A percentile compares a stretch with the other conserved stretches of the same genome.
Conservation (phyloP, 2,113 vertebrate species). For the Gymnorhina tibicen region DNA sequence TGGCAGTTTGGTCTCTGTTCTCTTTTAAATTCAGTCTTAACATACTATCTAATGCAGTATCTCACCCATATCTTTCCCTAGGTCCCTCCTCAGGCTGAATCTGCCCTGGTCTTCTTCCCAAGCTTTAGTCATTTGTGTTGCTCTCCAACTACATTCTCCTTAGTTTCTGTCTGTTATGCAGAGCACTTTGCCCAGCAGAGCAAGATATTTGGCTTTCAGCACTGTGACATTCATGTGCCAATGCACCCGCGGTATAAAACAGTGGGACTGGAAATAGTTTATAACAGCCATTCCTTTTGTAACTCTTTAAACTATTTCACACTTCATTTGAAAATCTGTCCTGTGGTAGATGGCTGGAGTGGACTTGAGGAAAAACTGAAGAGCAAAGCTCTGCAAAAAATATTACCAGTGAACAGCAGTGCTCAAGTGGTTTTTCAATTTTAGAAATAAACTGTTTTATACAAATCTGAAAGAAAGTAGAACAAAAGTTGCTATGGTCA, state of each 20-base stretch:
- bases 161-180: not conserved
- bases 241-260: not conserved
- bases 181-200: not conserved
- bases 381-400: not conserved
- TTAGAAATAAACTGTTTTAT: not conserved
- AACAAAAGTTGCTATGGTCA: not conserved
- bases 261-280: constrained; percentile 18
- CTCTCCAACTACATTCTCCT: not conserved
- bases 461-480: not conserved
- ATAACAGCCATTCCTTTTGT: constrained; percentile 16
- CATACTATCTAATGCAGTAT: not conserved
- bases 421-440: not conserved
- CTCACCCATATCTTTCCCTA: not conserved
- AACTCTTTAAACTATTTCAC: constrained; percentile 45
- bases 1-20: not conserved
- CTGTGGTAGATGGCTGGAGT: not conserved
- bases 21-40: not conserved
- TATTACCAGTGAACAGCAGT: not conserved
- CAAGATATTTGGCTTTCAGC: constrained; percentile 4
- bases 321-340: constrained; percentile 35
- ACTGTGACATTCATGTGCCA: not conserved
- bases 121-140: not conserved
- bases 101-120: not conserved
- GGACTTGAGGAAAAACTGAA: not conserved
- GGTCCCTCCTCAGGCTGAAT: not conserved